A percentile compares a stretch with the other conserved stretches of the same genome.
Conservation (phyloP, 2,888 invertebrate genomes). For the Vanessa cardui region DNA sequence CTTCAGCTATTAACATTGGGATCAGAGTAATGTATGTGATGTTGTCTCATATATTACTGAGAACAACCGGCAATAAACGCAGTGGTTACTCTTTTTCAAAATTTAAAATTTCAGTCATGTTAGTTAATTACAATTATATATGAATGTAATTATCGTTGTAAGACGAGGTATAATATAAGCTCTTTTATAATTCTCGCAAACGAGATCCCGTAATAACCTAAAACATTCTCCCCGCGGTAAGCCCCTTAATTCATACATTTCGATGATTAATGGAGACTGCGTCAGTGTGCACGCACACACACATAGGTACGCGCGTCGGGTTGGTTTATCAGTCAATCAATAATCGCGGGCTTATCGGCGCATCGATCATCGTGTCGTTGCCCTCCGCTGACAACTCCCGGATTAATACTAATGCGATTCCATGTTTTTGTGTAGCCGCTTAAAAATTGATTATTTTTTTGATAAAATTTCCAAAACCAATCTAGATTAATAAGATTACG, state of each 20-base stretch:
- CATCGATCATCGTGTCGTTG: conserved; percentile 44
- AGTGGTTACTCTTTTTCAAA: too few species aligned
- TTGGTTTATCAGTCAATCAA: conserved; percentile 45
- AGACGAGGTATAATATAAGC: not conserved
- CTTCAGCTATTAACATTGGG: too few species aligned
- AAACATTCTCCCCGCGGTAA: not conserved
- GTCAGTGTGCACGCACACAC: not conserved
- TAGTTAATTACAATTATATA: too few species aligned
- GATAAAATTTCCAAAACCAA: conserved; percentile 5
- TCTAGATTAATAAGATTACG: not conserved
- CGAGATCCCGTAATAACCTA: not conserved
- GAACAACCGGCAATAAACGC: too few species aligned
- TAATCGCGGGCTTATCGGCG: conserved; percentile 44
- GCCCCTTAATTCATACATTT: not conserved
- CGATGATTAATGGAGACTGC: not conserved
- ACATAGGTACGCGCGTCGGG: not conserved
- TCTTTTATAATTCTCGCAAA: not conserved
- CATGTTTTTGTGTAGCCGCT: conserved; percentile 7
- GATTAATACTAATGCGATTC: conserved; percentile 34
- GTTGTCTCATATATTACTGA: too few species aligned
- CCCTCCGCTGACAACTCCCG: conserved; percentile 35
- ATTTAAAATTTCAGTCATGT: too few species aligned
- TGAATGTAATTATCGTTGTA: too few species aligned
- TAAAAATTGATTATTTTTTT: conserved; percentile 20
- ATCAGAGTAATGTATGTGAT: too few species aligned